Percentiles rank a stretch among this genome's conserved stretches.
phyloP scores from a whole-genome alignment of 2,888 invertebrate species.

The Megaustenia siamemsis region DNA sequence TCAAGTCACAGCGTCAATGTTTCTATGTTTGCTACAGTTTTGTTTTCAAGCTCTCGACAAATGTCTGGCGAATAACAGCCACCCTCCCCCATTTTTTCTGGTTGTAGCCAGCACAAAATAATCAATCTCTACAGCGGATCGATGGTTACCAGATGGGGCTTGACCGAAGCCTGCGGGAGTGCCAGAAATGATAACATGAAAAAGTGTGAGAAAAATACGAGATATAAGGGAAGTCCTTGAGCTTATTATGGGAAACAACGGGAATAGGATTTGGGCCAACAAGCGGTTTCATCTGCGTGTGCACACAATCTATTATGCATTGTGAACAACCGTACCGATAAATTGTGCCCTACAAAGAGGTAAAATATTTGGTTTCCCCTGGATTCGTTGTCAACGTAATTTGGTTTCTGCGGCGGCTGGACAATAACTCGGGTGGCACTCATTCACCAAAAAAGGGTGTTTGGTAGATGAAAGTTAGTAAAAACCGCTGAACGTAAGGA shows the following conservation, averaged over 20 bases:
- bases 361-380: no score
- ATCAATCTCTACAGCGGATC: conserved; percentile 6
- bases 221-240: background rate
- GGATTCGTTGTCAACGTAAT: no score
- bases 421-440: no score
- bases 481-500: no score
- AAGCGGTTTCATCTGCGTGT: background rate
- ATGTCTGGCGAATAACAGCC: background rate
- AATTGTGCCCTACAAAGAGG: background rate
- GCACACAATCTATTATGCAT: conserved; percentile 9
- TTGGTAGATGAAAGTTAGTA: no score
- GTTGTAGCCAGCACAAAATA: conserved; percentile 10
- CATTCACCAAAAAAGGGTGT: no score
- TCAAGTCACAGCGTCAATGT: no score
- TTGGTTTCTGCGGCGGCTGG: no score
- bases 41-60: no score
- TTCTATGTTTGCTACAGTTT: no score
- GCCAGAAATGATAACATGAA: background rate
- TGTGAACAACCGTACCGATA: background rate
- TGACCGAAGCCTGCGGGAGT: background rate
- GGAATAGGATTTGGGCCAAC: background rate
- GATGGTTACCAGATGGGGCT: background rate
- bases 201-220: background rate
- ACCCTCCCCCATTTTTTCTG: background rate
- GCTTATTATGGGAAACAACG: background rate